Percentiles rank a stretch among this genome's conserved stretches.
These are phyloP conservation scores for Phocoena phocoena DNA, from an alignment of 2,113 vertebrate species.

Conservation along the genomic window DNA sequence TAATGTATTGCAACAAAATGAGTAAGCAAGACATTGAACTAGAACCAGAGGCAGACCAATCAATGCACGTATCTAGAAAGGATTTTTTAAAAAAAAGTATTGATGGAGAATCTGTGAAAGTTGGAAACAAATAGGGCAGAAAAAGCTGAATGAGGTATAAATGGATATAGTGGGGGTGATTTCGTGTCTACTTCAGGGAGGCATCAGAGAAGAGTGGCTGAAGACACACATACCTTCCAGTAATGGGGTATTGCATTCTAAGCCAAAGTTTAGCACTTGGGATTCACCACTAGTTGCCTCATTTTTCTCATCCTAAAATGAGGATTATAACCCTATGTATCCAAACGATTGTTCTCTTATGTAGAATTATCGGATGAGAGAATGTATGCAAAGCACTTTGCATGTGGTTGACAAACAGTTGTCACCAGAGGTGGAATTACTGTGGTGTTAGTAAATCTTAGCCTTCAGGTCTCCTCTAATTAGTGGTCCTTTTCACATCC, in stretches of 20 bases:
- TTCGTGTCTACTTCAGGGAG: background rate
- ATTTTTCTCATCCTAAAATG: background rate
- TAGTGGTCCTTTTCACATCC: background rate
- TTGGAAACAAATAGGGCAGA: background rate
- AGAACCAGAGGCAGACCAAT: background rate
- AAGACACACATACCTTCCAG: background rate
- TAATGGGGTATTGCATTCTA: background rate
- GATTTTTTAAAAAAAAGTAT: background rate
- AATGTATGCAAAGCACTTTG: background rate
- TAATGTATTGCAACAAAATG: background rate
- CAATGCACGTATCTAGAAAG: background rate
- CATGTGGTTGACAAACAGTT: background rate
- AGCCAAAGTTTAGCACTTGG: background rate
- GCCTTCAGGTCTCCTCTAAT: background rate
- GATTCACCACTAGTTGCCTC: background rate
- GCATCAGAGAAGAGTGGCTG: no score
- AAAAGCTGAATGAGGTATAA: background rate
- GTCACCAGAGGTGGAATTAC: background rate
- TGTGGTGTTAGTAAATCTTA: background rate
- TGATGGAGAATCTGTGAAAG: background rate
- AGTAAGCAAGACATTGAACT: background rate
- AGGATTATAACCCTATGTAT: background rate
- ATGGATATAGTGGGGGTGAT: background rate
- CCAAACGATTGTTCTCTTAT: background rate
- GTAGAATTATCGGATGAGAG: background rate